Base-by-base conservation (phyloP, 2,888 invertebrate species). In the Hemithea aestivaria region DNA sequence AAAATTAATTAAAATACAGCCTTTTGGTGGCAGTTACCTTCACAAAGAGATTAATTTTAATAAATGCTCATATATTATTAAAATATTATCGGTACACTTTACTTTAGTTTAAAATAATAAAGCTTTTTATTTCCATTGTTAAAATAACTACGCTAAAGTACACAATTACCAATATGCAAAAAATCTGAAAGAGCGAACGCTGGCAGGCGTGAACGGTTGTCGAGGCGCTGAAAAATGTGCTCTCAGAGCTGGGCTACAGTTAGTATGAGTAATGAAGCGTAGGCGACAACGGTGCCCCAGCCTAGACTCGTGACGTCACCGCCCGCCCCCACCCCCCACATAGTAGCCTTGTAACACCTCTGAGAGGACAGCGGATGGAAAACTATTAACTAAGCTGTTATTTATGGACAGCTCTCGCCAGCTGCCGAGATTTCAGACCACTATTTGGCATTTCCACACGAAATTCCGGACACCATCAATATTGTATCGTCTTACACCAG, bases 311-410 rank as follows among this genome's bases (percentile, higher is more conserved):
- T 48, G 51, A 51, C 45, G 41, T 43, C 44, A 47, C 47, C 35
- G 16, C 25, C 24, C 29, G 24, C 30, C 33, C 29, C 23, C 25
- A 9, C 22, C 7, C 22, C 20, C 34, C 38, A 34, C 34, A 23
- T 32, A 25, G 36, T 27, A 39, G 42, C 43, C 30, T 25, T 20
- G 35, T 33, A 38, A 32, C 51, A 45, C 43, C 49, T 43, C 39
- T 23, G 34, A 29, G 43, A 47, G 43, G 43, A 41, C 43, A 33
- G 23, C 43, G 39, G 38, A 35, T 40, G 25, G 43, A 41, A 43
- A 52, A 49, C 52, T 49, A 49, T 47, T 47, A 49, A 40, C 45
- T 47, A 45, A 47, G 49, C 45, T 35, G 29, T 52, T 45, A 49
- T 49, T 49, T 49, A 49, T 52, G 39, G 45, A 40, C 39, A 34